Percentiles rank a stretch among this genome's conserved stretches.
These are phyloP conservation scores for Zygogramma bicolorata DNA, from an alignment of 2,888 invertebrate genomes.

Conservation along the genomic window DNA sequence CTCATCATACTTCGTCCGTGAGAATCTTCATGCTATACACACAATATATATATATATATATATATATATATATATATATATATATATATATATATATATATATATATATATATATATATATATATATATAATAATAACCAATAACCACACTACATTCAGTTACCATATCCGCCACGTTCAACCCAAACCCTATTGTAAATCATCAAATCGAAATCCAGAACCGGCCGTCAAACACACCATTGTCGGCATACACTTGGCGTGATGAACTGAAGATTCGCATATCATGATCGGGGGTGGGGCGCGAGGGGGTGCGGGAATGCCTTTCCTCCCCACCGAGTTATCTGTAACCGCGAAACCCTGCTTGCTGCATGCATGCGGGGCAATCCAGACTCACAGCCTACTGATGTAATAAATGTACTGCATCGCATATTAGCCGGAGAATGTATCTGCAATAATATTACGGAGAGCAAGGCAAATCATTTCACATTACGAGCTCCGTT, in stretches of 20 bases:
- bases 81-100: too few species aligned
- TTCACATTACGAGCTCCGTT: not conserved
- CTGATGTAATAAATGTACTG: slow-evolving; percentile 64
- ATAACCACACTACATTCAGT: too few species aligned
- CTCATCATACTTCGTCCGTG: too few species aligned
- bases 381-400: slow-evolving; percentile 55
- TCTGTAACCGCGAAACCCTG: slow-evolving; percentile 52
- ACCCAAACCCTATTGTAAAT: too few species aligned
- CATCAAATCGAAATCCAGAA: too few species aligned
- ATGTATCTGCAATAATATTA: slow-evolving; percentile 54
- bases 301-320: slow-evolving; percentile 26
- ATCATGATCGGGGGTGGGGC: slow-evolving; percentile 41
- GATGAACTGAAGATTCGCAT: slow-evolving; percentile 48
- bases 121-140: too few species aligned
- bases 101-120: too few species aligned
- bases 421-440: slow-evolving; percentile 60
- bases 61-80: too few species aligned
- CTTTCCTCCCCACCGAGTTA: slow-evolving; percentile 50
- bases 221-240: not conserved
- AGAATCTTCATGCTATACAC: too few species aligned
- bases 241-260: slow-evolving; percentile 24
- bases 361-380: slow-evolving; percentile 51
- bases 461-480: slow-evolving; percentile 12
- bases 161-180: too few species aligned
- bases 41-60: too few species aligned